Evolutionary conservation across 2,113 vertebrate species (phyloP).

Genomic region (Trichechus manatus): DNA sequence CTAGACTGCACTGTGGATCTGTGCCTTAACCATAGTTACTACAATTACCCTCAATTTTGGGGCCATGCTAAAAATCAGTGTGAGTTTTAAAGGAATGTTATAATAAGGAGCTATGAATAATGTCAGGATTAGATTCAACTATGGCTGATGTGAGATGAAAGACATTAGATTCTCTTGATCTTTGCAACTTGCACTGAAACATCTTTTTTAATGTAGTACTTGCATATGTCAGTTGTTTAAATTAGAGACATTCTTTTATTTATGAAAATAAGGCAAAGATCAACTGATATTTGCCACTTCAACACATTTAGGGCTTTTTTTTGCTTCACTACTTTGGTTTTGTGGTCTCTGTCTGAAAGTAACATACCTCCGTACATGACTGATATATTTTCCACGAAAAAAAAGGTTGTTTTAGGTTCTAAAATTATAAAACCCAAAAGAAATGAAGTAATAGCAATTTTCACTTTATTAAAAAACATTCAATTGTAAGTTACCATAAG

Average conservation of each 20-base stretch:
- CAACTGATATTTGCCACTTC: not conserved
- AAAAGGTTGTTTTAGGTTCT: too few species aligned
- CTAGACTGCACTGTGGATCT: not conserved
- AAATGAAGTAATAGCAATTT: too few species aligned
- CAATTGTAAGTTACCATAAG: too few species aligned
- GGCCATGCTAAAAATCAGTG: not conserved
- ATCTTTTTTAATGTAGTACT: not conserved
- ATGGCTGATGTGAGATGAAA: not conserved
- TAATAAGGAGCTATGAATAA: not conserved
- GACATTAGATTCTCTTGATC: not conserved
- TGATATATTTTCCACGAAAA: too few species aligned
- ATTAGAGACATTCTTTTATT: not conserved
- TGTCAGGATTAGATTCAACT: not conserved
- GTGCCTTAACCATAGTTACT: not conserved
- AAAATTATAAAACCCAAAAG: too few species aligned
- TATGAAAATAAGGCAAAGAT: not conserved
- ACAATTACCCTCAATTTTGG: not conserved
- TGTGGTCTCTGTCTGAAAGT: too few species aligned
- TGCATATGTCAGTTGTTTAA: not conserved
- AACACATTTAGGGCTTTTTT: not conserved
- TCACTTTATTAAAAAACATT: too few species aligned
- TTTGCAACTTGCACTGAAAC: not conserved
- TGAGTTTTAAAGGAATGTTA: not conserved
- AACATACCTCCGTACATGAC: too few species aligned
- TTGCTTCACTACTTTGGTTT: not conserved